Percentiles rank a stretch among this genome's conserved stretches.
Conservation (phyloP, 2,797 vertebrate genomes). For the Megaceryle alcyon region DNA sequence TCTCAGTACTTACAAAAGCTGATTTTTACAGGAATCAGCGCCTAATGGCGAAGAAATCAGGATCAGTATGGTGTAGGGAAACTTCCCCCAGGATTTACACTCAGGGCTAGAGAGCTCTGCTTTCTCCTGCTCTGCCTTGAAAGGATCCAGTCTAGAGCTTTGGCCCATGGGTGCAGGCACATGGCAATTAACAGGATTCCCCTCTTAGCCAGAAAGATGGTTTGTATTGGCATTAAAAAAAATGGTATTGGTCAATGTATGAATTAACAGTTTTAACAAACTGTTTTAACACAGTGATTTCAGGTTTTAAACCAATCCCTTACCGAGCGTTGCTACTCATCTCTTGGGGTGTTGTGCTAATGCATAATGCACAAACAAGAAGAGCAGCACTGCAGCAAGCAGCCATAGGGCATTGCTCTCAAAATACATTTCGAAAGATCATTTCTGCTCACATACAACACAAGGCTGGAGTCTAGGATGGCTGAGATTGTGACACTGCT, state of each 20-base stretch:
- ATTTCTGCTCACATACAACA: not conserved
- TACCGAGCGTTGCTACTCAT: accelerated
- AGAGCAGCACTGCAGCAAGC: accelerated
- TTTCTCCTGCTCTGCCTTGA: not conserved
- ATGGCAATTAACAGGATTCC: accelerated
- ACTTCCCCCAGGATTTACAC: not conserved
- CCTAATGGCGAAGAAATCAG: not conserved
- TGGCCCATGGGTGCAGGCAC: not conserved
- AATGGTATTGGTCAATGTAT: not conserved
- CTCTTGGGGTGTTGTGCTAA: not conserved
- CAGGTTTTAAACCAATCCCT: not conserved
- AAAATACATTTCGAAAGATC: not conserved
- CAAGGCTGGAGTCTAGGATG: not conserved
- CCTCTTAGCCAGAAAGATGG: not conserved
- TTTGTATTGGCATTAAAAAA: not conserved
- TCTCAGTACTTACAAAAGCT: not conserved
- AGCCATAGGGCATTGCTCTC: not conserved
- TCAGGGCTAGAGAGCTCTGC: not conserved
- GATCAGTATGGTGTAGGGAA: not conserved
- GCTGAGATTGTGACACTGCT: not conserved
- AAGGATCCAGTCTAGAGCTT: not conserved
- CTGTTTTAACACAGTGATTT: not conserved
- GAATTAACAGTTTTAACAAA: not conserved
- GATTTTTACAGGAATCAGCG: not conserved
- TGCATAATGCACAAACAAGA: too few relatives aligned